Conservation (phyloP, 2,888 invertebrate genomes). For the Opisthograptis luteolata region DNA sequence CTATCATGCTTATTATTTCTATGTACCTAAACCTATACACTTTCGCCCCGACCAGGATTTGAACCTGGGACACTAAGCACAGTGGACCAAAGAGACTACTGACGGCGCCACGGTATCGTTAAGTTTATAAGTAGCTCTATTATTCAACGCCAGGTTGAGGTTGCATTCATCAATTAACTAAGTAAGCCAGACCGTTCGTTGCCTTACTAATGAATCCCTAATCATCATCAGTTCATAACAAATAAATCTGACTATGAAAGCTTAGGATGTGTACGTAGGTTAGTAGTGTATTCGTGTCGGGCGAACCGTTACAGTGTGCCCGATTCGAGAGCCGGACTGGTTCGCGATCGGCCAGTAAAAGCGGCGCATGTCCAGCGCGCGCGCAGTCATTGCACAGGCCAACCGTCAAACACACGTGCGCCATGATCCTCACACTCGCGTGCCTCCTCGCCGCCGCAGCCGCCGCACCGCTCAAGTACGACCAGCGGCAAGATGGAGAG, state of each 20-base stretch:
- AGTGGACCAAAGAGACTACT: no score
- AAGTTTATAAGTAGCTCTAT: no score
- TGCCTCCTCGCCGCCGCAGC: slow-evolving; percentile 57
- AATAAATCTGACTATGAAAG: slow-evolving; percentile 19
- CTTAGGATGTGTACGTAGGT: slow-evolving; percentile 29
- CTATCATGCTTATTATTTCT: no score
- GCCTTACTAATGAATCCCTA: slow-evolving; percentile 23
- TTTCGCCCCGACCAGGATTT: no score
- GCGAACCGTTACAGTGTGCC: slow-evolving; percentile 79
- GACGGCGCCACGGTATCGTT: no score
- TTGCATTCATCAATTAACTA: slow-evolving; percentile 26
- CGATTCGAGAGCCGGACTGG: slow-evolving; percentile 75
- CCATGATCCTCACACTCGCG: slow-evolving; percentile 60
- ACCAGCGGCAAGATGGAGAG: slow-evolving; percentile 92
- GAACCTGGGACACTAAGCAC: no score
- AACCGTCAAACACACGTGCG: slow-evolving; percentile 63
- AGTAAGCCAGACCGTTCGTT: slow-evolving; percentile 40
- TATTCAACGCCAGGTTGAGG: neutral
- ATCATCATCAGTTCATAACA: slow-evolving; percentile 10
- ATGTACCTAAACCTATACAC: no score
- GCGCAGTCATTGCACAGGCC: slow-evolving; percentile 62
- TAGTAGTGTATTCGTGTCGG: slow-evolving; percentile 56
- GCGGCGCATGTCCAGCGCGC: slow-evolving; percentile 64
- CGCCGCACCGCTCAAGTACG: slow-evolving; percentile 75
- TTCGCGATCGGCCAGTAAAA: slow-evolving; percentile 73